These are phyloP conservation scores for Calcarius lapponicus DNA, from an alignment of 2,797 vertebrate genomes.

Conservation along the genomic window DNA sequence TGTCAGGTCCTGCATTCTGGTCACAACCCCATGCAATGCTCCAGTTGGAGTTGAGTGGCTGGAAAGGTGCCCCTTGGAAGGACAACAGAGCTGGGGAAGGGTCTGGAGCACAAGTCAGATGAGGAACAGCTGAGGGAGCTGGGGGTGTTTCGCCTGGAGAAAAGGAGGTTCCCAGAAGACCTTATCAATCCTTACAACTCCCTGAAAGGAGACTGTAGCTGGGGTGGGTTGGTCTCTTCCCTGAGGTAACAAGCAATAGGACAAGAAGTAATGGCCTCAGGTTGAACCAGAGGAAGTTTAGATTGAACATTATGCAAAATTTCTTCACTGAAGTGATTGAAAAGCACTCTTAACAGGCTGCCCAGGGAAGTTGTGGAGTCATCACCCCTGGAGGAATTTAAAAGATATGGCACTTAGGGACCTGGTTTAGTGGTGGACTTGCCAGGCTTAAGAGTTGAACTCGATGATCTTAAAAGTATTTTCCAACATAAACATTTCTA, in stretches of 20 bases:
- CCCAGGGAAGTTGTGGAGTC: not conserved
- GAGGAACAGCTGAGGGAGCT: not conserved
- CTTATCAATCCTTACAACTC: accelerated
- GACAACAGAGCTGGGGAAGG: accelerated
- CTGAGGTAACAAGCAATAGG: not conserved
- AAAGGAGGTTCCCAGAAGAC: not conserved
- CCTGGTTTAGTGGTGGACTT: not conserved
- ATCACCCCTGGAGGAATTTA: not conserved
- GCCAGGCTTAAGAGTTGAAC: not conserved
- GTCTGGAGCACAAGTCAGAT: not conserved
- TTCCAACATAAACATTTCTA: not conserved
- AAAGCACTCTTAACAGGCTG: not conserved
- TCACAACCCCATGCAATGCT: not conserved
- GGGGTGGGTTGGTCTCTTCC: not conserved
- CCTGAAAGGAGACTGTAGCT: not conserved
- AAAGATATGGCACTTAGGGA: not conserved
- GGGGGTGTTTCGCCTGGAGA: not conserved
- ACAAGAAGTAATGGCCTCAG: not conserved
- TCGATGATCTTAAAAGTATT: not conserved
- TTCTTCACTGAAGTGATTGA: not conserved
- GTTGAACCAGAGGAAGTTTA: not conserved
- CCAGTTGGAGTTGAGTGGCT: not conserved
- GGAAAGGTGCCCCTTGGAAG: not conserved
- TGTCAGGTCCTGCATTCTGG: not conserved
- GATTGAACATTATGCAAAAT: not conserved